These are phyloP conservation scores for Gila orcuttii DNA, from an alignment of 2,113 vertebrate genomes.

Conservation along the genomic window DNA sequence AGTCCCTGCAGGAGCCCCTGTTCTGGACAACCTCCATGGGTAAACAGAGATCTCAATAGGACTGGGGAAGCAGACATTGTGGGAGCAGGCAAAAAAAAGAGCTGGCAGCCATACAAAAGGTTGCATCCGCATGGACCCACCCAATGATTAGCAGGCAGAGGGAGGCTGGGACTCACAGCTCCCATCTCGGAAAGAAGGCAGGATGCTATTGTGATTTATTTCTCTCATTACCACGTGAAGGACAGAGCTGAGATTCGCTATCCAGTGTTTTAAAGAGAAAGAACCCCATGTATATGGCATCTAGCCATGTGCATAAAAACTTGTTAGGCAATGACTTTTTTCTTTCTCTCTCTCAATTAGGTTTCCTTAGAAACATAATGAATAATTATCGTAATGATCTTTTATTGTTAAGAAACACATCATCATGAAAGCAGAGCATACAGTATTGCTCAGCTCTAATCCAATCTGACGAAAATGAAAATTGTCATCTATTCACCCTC, in stretches of 20 bases:
- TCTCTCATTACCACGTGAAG: conserved; percentile 50
- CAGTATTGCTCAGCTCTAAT: neutral
- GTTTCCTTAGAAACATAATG: conserved; percentile 4
- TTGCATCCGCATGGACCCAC: conserved; percentile 36
- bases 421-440: neutral
- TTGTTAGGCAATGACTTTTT: neutral
- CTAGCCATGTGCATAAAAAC: neutral
- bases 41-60: conserved; percentile 44
- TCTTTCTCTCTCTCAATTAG: neutral
- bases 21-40: conserved; percentile 27
- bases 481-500: neutral
- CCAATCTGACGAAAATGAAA: neutral
- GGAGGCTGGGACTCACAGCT: conserved; percentile 22
- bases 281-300: neutral
- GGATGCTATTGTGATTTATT: conserved; percentile 52
- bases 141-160: conserved; percentile 47
- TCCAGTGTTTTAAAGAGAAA: conserved; percentile 32
- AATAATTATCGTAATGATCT: neutral
- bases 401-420: neutral
- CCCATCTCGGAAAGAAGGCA: conserved; percentile 19
- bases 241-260: conserved; percentile 19
- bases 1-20: conserved; percentile 31
- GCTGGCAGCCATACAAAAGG: conserved; percentile 50
- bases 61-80: conserved; percentile 36
- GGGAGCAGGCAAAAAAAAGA: conserved; percentile 31